Base-by-base conservation (phyloP, 2,888 invertebrate genomes). In the Muscina levida region DNA sequence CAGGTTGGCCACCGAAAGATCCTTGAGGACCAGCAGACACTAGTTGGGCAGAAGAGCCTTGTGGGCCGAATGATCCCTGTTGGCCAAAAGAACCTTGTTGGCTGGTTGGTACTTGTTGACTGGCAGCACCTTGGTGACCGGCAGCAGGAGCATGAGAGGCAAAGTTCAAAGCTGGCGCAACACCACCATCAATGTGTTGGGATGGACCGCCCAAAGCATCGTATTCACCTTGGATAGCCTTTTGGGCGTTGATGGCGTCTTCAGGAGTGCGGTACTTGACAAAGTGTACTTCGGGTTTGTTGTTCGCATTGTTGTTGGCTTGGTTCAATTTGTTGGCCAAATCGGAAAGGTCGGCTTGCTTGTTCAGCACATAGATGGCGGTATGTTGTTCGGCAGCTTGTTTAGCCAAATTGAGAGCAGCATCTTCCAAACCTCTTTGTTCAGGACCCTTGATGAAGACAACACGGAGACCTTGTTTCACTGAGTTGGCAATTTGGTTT, bases 381-480 rank as follows among this genome's bases (percentile, higher is more conserved):
- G 88, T 89, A 77, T 82, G 84, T 31, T 89, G 87, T 72, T 89
- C 85, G 56, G 84, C 85, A 76, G 86, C 86, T 68, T 86, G 85
- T 76, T 85, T 87, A 65, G 86, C 87, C 74, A 87, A 77, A 24
- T 84, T 84, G 53, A 88, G 84, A 24, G 85, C 88, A 39, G 88
- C 87, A 68, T 87, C 83, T 76, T 88, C 87, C 39, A 87, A 42
- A 2, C 85, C 88, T 70, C 83, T 86, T 77, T 87, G 87, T 80
- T 88, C 88, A 79, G 89, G 89, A 19, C 88, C 87, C 85, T 88
- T 89, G 77, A 89, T 89, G 85, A 89, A 89, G 59, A 89, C 82
- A 0, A 89, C 88, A 19, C 89, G 89, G 22, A 89, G 76, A 37
- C 65, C 67, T 59, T 77, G 56, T 48, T 77, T 77, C n/a, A 48